Evolutionary conservation across 2,113 vertebrate genomes (phyloP).

Genomic region (Hipposideros armiger): DNA sequence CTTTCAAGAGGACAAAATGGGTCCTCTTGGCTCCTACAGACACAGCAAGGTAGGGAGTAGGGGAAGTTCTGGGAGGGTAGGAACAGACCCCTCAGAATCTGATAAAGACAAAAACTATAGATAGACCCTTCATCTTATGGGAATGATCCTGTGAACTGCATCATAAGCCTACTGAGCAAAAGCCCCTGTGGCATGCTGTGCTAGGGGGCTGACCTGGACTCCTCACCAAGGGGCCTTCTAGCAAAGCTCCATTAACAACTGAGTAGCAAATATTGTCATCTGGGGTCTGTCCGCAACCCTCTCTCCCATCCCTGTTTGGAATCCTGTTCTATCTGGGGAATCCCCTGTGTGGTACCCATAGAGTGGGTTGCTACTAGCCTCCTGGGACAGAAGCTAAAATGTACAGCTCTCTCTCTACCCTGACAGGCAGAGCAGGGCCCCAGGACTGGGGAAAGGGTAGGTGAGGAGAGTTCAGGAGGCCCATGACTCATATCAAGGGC

Average conservation of each 20-base stretch:
- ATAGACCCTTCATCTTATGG: neutral
- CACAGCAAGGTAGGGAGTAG: neutral
- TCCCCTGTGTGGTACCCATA: neutral
- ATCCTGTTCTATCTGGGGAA: neutral
- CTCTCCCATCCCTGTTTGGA: neutral
- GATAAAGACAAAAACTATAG: neutral
- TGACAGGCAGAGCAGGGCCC: neutral
- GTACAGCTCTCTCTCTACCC: neutral
- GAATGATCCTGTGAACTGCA: neutral
- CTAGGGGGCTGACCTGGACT: neutral
- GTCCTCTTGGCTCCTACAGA: neutral
- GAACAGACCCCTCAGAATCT: constrained; percentile 5
- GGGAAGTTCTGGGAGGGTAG: neutral
- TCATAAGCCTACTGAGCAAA: neutral
- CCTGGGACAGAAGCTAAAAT: neutral
- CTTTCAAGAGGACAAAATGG: neutral
- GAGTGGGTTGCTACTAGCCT: neutral
- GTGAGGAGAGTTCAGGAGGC: neutral
- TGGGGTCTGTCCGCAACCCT: neutral
- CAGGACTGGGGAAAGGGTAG: rapidly evolving
- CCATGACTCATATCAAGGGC: neutral
- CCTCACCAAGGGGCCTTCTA: neutral
- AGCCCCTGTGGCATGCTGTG: neutral
- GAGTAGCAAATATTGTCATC: neutral
- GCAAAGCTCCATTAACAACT: neutral